Base-by-base conservation (phyloP, 2,797 vertebrate species). In the Phataginus tricuspis region DNA sequence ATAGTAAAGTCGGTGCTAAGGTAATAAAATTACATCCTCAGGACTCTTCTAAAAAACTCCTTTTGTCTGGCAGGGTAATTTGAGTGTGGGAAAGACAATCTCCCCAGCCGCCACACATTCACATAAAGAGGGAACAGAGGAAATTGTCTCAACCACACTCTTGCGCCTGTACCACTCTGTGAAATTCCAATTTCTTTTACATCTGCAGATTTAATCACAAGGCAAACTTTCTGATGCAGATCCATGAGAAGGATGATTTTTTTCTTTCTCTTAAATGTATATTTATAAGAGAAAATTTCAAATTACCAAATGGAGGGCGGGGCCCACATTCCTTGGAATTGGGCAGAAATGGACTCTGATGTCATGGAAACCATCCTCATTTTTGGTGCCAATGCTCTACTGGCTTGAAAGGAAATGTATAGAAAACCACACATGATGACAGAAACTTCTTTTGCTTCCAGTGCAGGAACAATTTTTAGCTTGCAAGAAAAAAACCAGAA, bases 21-120 rank as follows among this genome's bases (percentile, higher is more conserved):
- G 96, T 96, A 98, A 96, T 98, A 97, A 94, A 98, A 98, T 98
- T 95, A 90, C 91, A 97, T 49, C 84, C 93, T 97, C 93, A 87
- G 79, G 86, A 57, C 93, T 93, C 93, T 96, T 94, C 61, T 94
- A n/a, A 88, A 97, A 94, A 96, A 37, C 72, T 96, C 71, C 69
- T 90, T 98, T 96, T 93, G 69, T 97, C 87, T 95, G 94, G 72
- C 92, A 96, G 29, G 39, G 83, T 94, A 53, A 79, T 98, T 93
- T 95, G 89, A 94, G 57, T 71, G 63, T 71, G 94, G 75, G 68
- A 79, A 97, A 61, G 13, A 80, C 82, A 69, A 34, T 96, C 91
- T 90, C 83, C 89, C 6, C 1, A 42, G 45, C 94, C 4, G 0
- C 12, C 59, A 80, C 57, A 49, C 71, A 94, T 78, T 45, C 37